Evolutionary conservation across 2,113 vertebrate genomes (phyloP).

Genomic region (Ramphastos sulfuratus): DNA sequence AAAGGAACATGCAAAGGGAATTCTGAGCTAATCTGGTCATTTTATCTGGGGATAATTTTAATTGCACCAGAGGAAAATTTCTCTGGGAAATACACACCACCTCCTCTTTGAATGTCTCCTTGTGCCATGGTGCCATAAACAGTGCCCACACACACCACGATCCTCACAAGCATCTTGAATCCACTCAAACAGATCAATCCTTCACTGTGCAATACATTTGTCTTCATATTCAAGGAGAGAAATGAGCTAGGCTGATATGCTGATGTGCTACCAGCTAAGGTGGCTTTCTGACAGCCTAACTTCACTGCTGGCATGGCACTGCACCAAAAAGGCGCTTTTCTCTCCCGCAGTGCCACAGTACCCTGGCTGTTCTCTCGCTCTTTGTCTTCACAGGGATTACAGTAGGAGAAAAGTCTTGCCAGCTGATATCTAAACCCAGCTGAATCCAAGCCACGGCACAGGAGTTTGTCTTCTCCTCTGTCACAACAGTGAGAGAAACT

Average conservation of each 20-base stretch:
- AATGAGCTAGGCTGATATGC: neutral
- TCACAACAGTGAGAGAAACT: neutral
- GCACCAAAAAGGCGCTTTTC: neutral
- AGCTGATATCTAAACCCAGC: neutral
- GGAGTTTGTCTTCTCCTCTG: neutral
- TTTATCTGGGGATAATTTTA: no score
- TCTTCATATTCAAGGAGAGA: neutral
- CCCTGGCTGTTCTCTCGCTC: neutral
- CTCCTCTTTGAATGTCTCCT: neutral
- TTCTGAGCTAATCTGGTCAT: neutral
- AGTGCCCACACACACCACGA: neutral
- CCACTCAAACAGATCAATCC: neutral
- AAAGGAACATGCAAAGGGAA: neutral
- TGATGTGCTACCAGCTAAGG: neutral
- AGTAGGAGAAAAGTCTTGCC: neutral
- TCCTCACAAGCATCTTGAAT: neutral
- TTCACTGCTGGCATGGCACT: neutral
- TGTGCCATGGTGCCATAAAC: neutral
- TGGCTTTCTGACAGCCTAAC: neutral
- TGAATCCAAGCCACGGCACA: neutral
- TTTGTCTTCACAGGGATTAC: neutral
- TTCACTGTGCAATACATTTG: neutral
- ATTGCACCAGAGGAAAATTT: no score
- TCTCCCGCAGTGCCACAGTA: neutral
- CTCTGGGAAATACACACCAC: neutral